A percentile compares a stretch with the other conserved stretches of the same genome.
Evolutionary conservation across 1,140 invertebrate genomes (phyloP).

Genomic region (Tetraneura akinire): DNA sequence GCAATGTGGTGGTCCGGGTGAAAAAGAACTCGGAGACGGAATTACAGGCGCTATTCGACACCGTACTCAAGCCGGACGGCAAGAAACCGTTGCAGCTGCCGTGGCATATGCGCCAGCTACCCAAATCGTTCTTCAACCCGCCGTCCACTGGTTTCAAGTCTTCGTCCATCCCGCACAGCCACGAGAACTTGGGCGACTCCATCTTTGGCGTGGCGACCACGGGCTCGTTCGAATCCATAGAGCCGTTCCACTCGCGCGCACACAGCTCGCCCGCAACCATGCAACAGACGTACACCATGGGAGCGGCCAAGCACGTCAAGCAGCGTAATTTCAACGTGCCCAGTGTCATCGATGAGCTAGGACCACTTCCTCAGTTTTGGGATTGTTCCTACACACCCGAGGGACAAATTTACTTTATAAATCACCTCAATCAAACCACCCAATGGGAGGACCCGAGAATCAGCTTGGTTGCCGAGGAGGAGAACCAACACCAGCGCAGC

Average conservation of each 20-base stretch:
- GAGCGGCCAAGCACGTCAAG: slow-evolving; percentile 74
- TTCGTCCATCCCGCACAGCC: slow-evolving; percentile 76
- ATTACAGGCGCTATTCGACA: slow-evolving; percentile 91
- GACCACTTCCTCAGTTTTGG: slow-evolving; percentile 90
- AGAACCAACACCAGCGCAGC: slow-evolving; percentile 60
- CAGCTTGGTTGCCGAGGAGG: slow-evolving; percentile 71
- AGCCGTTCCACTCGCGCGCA: slow-evolving; percentile 80
- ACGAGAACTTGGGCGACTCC: slow-evolving; percentile 89
- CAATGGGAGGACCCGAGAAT: slow-evolving; percentile 96
- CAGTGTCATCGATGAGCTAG: slow-evolving; percentile 75
- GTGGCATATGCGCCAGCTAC: slow-evolving; percentile 91
- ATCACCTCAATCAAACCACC: slow-evolving; percentile 89
- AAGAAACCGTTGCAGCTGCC: slow-evolving; percentile 85
- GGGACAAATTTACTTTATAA: slow-evolving; percentile 96
- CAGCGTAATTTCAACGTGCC: slow-evolving; percentile 89
- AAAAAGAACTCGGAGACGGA: slow-evolving; percentile 79
- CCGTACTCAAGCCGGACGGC: slow-evolving; percentile 85
- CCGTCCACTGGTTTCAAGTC: slow-evolving; percentile 87
- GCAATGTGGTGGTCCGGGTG: slow-evolving; percentile 69
- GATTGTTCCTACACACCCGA: slow-evolving; percentile 90
- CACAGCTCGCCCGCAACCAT: slow-evolving; percentile 93
- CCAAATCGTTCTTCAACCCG: slow-evolving; percentile 95
- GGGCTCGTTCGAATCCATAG: slow-evolving; percentile 60
- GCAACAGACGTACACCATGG: slow-evolving; percentile 86
- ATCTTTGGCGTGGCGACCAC: slow-evolving; percentile 69